Base-by-base conservation (phyloP, 1,140 invertebrate species). In the Hyphantria cunea region DNA sequence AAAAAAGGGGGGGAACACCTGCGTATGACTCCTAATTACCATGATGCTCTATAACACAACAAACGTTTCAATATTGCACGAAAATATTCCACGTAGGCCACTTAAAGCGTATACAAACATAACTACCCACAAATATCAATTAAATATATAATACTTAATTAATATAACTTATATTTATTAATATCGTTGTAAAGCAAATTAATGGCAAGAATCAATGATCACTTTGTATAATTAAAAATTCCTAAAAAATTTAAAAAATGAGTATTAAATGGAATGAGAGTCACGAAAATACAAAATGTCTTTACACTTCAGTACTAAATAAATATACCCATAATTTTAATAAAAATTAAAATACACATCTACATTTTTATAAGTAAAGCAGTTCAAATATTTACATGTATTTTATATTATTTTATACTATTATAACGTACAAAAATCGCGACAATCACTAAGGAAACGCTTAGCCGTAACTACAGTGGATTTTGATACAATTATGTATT, bases 141-240 rank as follows among this genome's bases (percentile, higher is more conserved):
- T 39, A 39, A 7, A 7, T 7, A n/a, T 39, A 39, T 7, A 39
- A 25, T 25, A n/a, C n/a, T n/a, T n/a, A 25, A 14, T 55, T 33
- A 32, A 14, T 14, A 45, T 12, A 48, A 37, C 15, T 39, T 45
- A 37, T 37, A 52, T 37, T 17, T 41, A 44, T 25, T 14, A 55
- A 48, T 48, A 64, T 66, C 70, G 61, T 66, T 64, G 61, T 73
- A 67, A 68, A 73, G 65, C 67, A 66, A 64, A 49, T n/a, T 55
- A 65, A 73, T 73, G 71, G 71, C 71, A 73, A 73, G 68, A 70
- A 45, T 50, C 12, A 31, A 55, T 41, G 37, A 39, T 60, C 56
- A 60, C 56, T 50, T 56, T 45, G 12, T 33, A 8, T n/a, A n/a
- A n/a, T 52, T 34, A 25, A 37, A 58, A 56, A 45, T 9, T 41